Evolutionary conservation across 2,797 vertebrate genomes (phyloP).

Genomic region (Myripristis murdjan): DNA sequence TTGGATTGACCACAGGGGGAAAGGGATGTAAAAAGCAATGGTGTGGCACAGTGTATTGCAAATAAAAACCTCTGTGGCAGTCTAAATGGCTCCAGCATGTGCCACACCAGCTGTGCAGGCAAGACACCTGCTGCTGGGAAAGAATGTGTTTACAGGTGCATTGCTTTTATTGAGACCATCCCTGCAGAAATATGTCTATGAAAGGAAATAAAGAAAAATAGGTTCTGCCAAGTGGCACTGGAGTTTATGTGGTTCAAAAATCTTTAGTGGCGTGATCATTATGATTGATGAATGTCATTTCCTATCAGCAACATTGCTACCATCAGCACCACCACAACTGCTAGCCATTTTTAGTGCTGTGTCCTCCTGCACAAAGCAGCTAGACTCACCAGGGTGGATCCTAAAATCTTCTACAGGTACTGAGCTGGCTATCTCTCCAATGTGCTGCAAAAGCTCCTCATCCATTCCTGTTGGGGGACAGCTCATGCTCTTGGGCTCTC

Average conservation of each 20-base stretch:
- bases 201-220: slow-evolving; percentile 8
- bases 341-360: neutral
- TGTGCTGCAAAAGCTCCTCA: slow-evolving; percentile 88
- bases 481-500: slow-evolving; percentile 92
- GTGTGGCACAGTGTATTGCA: neutral
- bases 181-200: slow-evolving; percentile 8
- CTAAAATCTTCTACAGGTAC: slow-evolving; percentile 93
- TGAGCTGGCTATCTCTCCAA: slow-evolving; percentile 91
- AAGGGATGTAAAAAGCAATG: slow-evolving; percentile 19
- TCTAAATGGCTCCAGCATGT: neutral
- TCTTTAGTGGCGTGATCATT: neutral
- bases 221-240: neutral
- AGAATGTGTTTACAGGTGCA: slow-evolving; percentile 31
- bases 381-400: slow-evolving; percentile 84
- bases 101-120: slow-evolving; percentile 14
- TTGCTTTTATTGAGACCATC: slow-evolving; percentile 40
- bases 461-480: slow-evolving; percentile 90
- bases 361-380: slow-evolving; percentile 12
- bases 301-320: neutral
- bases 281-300: slow-evolving; percentile 8
- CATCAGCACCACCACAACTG: neutral
- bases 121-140: slow-evolving; percentile 25
- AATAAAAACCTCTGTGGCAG: slow-evolving; percentile 25
- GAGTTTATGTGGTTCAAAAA: slow-evolving; percentile 9
- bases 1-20: slow-evolving; percentile 8